These are phyloP conservation scores for Tichodroma muraria DNA, from an alignment of 2,113 vertebrate genomes.

Conservation along the genomic window DNA sequence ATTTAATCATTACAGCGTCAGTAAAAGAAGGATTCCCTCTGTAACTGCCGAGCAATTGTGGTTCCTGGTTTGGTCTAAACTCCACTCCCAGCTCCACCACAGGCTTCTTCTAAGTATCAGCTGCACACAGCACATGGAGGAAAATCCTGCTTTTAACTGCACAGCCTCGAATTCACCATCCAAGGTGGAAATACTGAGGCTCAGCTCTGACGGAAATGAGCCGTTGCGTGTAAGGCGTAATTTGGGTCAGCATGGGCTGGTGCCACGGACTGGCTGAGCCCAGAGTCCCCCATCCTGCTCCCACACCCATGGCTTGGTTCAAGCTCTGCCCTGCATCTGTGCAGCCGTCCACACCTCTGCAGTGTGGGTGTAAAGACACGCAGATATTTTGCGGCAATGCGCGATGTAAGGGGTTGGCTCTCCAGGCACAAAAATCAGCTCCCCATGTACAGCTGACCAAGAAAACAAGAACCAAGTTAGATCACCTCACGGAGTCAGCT, in stretches of 20 bases:
- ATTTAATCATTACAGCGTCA: not conserved
- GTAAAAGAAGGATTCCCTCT: not conserved
- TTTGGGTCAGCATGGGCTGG: not conserved
- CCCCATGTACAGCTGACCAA: no score
- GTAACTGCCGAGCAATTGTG: not conserved
- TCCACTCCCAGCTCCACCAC: not conserved
- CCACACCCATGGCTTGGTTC: not conserved
- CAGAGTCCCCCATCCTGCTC: not conserved
- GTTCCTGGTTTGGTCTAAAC: no score
- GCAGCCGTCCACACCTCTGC: not conserved
- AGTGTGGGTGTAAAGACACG: rapidly evolving
- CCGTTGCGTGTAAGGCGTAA: rapidly evolving
- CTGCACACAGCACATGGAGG: not conserved
- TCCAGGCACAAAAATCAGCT: not conserved
- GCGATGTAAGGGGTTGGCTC: rapidly evolving
- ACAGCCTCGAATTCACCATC: not conserved
- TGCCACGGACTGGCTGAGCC: not conserved
- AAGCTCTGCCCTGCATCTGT: not conserved
- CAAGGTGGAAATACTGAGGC: not conserved
- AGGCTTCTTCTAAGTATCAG: not conserved
- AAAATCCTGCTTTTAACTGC: not conserved
- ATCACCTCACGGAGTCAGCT: not conserved
- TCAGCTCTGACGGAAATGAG: not conserved
- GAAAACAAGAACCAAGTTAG: not conserved
- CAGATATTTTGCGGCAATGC: not conserved